These are phyloP conservation scores for Tetanocera ferruginea DNA, from an alignment of 2,888 invertebrate genomes.

Conservation along the genomic window DNA sequence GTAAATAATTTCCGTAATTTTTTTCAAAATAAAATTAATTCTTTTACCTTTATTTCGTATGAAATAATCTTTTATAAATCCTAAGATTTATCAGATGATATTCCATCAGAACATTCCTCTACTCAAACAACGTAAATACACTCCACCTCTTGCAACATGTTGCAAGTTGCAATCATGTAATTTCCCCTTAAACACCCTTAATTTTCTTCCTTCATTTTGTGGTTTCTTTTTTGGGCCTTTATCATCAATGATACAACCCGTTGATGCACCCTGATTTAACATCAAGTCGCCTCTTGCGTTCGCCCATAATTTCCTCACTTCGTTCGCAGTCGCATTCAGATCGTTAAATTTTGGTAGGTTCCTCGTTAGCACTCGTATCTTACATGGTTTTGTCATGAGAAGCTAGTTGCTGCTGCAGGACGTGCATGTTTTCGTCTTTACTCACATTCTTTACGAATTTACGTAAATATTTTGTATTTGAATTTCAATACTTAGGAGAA, in stretches of 20 bases:
- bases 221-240: slow-evolving; percentile 39
- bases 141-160: slow-evolving; percentile 65
- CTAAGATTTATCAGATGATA: too few species aligned
- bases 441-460: too few species aligned
- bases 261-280: slow-evolving; percentile 30
- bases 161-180: slow-evolving; percentile 51
- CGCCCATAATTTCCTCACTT: neutral
- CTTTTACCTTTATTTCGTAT: too few species aligned
- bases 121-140: slow-evolving; percentile 19
- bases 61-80: too few species aligned
- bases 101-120: too few species aligned
- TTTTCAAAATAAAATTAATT: too few species aligned
- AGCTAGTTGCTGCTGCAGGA: slow-evolving; percentile 2
- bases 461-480: neutral
- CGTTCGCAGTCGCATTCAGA: neutral
- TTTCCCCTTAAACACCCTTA: slow-evolving; percentile 53
- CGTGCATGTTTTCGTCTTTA: neutral
- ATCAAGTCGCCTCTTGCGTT: slow-evolving; percentile 24
- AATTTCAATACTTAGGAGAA: neutral
- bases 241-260: slow-evolving; percentile 2
- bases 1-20: too few species aligned
- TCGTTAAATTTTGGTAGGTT: slow-evolving; percentile 8
- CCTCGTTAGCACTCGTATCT: slow-evolving; percentile 34
- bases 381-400: slow-evolving; percentile 40
- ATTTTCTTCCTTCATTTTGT: neutral